A percentile compares a stretch with the other conserved stretches of the same genome.
Evolutionary conservation across 2,113 vertebrate genomes (phyloP).

Genomic region (Grus americana): DNA sequence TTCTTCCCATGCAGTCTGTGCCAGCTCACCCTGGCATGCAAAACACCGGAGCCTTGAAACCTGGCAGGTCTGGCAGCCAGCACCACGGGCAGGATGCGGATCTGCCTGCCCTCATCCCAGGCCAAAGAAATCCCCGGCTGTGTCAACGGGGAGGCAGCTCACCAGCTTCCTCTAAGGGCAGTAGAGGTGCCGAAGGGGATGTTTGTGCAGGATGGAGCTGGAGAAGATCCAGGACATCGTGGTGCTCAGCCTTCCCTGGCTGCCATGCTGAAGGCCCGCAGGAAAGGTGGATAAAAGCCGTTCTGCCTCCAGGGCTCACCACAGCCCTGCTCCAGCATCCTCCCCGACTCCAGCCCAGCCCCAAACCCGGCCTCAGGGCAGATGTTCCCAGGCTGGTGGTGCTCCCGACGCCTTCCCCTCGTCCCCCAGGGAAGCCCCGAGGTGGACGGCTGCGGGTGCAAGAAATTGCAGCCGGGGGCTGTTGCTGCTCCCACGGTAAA

Average conservation of each 20-base stretch:
- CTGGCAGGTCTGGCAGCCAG: not conserved
- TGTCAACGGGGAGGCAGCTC: not conserved
- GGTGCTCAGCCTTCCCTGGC: not conserved
- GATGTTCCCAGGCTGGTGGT: not conserved
- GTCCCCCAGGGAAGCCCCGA: accelerated
- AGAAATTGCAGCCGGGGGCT: not conserved
- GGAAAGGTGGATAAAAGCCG: not conserved
- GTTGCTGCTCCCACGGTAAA: not conserved
- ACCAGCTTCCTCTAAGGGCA: not conserved
- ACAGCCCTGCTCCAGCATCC: not conserved
- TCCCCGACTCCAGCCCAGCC: not conserved
- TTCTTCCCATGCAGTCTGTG: accelerated
- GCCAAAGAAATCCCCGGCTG: not conserved
- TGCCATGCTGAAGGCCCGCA: not conserved
- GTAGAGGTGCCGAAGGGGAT: not conserved
- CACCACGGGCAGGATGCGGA: not conserved
- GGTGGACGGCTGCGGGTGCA: not conserved
- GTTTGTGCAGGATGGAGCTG: constrained; percentile 20
- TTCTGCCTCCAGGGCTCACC: not conserved
- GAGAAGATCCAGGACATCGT: not conserved
- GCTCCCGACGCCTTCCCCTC: not conserved
- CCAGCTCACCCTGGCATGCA: not conserved
- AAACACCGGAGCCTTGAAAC: accelerated
- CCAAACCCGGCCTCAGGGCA: not conserved
- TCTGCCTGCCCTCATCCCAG: not conserved